Evolutionary conservation across 2,888 invertebrate species (phyloP).

Genomic region (Brassicogethes aeneus): DNA sequence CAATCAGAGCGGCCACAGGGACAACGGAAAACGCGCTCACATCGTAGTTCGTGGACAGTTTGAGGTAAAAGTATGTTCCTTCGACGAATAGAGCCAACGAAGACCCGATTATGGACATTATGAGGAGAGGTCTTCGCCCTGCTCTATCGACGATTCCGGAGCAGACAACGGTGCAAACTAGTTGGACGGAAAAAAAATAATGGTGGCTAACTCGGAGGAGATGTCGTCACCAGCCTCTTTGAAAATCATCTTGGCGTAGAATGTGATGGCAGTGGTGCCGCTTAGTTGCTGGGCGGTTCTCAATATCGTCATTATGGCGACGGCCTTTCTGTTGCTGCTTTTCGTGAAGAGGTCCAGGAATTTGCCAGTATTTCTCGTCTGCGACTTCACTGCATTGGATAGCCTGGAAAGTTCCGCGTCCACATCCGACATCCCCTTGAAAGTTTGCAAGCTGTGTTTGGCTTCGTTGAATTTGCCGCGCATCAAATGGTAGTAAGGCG

Average conservation of each 20-base stretch:
- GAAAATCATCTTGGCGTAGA: conserved; percentile 48
- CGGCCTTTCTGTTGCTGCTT: conserved; percentile 52
- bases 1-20: conserved; percentile 40
- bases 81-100: conserved; percentile 36
- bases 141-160: conserved; percentile 49
- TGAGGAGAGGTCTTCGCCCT: conserved; percentile 45
- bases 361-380: conserved; percentile 45
- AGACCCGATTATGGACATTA: conserved; percentile 41
- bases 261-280: conserved; percentile 52
- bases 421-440: conserved; percentile 44
- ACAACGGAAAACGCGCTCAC: conserved; percentile 34
- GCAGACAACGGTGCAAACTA: conserved; percentile 44
- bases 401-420: conserved; percentile 38
- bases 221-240: conserved; percentile 34
- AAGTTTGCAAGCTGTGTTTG: conserved; percentile 39
- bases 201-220: conserved; percentile 31
- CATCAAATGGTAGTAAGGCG: conserved; percentile 46
- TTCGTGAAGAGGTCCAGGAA: conserved; percentile 49
- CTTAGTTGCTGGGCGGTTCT: conserved; percentile 47
- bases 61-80: conserved; percentile 40
- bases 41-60: conserved; percentile 31
- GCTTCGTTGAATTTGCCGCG: conserved; percentile 42
- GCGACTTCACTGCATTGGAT: conserved; percentile 29
- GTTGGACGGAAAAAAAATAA: conserved; percentile 43
- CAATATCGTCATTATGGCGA: conserved; percentile 52